These are phyloP conservation scores for Hippocampus comes DNA, from an alignment of 2,113 vertebrate genomes.

Conservation along the genomic window DNA sequence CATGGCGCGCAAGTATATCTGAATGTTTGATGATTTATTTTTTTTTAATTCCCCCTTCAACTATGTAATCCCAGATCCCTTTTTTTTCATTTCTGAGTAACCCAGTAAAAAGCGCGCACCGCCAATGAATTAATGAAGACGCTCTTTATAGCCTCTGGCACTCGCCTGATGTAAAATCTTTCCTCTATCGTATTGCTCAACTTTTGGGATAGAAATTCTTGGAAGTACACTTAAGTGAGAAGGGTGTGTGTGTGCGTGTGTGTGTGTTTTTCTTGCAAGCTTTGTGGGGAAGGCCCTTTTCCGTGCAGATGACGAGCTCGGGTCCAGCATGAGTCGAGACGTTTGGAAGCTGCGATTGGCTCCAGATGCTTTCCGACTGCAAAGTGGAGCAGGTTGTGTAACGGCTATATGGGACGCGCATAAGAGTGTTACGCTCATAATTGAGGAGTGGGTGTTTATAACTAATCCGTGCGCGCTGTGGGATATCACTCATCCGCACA, in stretches of 20 bases:
- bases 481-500: conserved; percentile 57
- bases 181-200: conserved; percentile 36
- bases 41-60: conserved; percentile 13
- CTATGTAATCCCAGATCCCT: conserved; percentile 39
- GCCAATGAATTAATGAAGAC: conserved; percentile 59
- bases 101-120: conserved; percentile 35
- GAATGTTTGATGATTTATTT: conserved; percentile 47
- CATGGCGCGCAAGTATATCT: conserved; percentile 32
- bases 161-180: conserved; percentile 49
- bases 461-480: conserved; percentile 59
- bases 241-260: too few species aligned
- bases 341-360: conserved; percentile 26
- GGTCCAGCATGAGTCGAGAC: neutral
- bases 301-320: neutral
- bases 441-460: conserved; percentile 63
- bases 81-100: conserved; percentile 35
- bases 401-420: conserved; percentile 52
- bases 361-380: conserved; percentile 35
- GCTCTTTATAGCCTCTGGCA: conserved; percentile 46
- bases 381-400: conserved; percentile 60
- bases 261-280: neutral
- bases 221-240: neutral
- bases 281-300: neutral
- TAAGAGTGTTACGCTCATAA: conserved; percentile 63
- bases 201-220: conserved; percentile 27